Base-by-base conservation (phyloP, 2,888 invertebrate species). In the Odontomyia ornata region DNA sequence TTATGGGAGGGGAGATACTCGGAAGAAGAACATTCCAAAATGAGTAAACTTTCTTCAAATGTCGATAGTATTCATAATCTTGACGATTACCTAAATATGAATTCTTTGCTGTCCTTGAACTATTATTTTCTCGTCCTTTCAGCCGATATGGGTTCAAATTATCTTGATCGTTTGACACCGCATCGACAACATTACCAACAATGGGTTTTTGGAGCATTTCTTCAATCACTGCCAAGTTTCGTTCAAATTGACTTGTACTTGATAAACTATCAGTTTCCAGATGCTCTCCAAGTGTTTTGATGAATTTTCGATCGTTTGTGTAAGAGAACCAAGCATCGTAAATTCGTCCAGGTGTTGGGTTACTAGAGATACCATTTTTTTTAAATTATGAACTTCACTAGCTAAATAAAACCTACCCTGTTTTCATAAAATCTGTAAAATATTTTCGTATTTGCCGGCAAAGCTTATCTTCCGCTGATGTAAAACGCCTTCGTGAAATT, bases 261-360 rank as follows among this genome's bases (percentile, higher is more conserved):
- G 52, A 73, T 9, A 76, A 65, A 21, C 72, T 77, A n/a, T 67
- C 77, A 1, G 62, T 56, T 52, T 77, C 80, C 27, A 78, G 56
- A 3, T 79, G 79, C 30, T 84, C 83, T 0, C 86, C 86, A 23
- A 87, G 67, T 43, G 83, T 83, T 79, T 84, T 86, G 7, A 87
- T 84, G 67, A 84, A 86, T 21, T 84, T 84, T 1, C 82, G 81
- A 2, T 83, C 83, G 1, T 73, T 62, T 0, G 87, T 88, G 82
- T 92, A 92, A 23, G 89, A 88, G 79, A 88, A 86, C 93, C 93
- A 93, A 13, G 87, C 85, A 65, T 89, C 88, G 78, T 88, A 87
- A 47, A 86, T 85, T 27, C 86, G 85, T 28, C 87, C 88, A 0
- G 88, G 87, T 15, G 89, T 89, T 21, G 92, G 92, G 81, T 90